Percentiles rank a stretch among this genome's conserved stretches.
Conservation (phyloP, 2,797 vertebrate species). For the Clarias platycephalus region DNA sequence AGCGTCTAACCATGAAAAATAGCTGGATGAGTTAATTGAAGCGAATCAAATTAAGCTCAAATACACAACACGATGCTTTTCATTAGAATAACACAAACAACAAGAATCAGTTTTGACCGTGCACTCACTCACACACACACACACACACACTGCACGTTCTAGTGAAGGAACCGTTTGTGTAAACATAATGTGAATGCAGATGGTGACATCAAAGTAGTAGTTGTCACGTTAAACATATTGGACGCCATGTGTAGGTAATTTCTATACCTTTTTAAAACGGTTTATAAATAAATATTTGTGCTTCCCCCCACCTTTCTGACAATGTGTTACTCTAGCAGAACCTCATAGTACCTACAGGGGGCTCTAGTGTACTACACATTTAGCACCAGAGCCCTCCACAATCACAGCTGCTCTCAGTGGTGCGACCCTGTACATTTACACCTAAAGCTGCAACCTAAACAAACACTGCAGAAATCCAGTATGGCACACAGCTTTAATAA, state of each 20-base stretch:
- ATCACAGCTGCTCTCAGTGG: conserved; percentile 54
- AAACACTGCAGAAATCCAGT: conserved; percentile 27
- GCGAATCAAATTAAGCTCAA: conserved; percentile 8
- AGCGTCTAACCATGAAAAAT: background rate
- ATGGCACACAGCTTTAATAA: conserved; percentile 1
- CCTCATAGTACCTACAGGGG: conserved; percentile 82
- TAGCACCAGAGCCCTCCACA: conserved; percentile 43
- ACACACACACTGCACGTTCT: background rate
- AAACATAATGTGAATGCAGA: conserved; percentile 42
- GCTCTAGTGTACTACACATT: conserved; percentile 90
- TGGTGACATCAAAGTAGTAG: conserved; percentile 36
- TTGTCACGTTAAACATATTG: conserved; percentile 47
- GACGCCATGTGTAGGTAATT: conserved; percentile 41
- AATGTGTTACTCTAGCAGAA: conserved; percentile 53
- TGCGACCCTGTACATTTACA: conserved; percentile 64
- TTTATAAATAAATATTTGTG: conserved; percentile 38
- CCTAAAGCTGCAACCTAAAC: conserved; percentile 46
- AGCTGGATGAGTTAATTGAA: background rate
- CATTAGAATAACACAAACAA: conserved; percentile 9
- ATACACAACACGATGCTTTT: background rate
- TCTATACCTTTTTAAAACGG: conserved; percentile 28
- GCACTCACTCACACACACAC: background rate
- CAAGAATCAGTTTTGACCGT: background rate
- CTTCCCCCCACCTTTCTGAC: conserved; percentile 24
- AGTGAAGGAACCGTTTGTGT: conserved; percentile 9